These are phyloP conservation scores for Erithacus rubecula DNA, from an alignment of 2,797 vertebrate genomes.

Conservation along the genomic window DNA sequence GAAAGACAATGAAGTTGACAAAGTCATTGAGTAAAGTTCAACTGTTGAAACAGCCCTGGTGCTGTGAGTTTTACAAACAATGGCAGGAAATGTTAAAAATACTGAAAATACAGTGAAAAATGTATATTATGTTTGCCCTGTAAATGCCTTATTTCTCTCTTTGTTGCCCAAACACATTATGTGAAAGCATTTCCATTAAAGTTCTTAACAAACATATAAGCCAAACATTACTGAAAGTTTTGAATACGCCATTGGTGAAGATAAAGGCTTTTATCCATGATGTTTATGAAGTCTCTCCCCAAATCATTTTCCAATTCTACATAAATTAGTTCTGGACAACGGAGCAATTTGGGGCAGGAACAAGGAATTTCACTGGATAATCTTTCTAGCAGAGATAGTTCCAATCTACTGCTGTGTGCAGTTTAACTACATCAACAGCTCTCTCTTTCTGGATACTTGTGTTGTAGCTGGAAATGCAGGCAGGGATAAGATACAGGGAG, in stretches of 20 bases:
- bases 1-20: constrained; percentile 2
- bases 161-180: not conserved
- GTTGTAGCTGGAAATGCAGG: not conserved
- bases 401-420: not conserved
- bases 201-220: not conserved
- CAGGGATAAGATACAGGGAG: not conserved
- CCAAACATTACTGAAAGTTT: not conserved
- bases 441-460: not conserved
- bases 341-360: not conserved
- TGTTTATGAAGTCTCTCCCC: not conserved
- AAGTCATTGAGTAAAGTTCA: not conserved
- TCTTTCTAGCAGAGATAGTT: not conserved
- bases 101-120: not conserved
- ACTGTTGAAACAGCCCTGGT: not conserved
- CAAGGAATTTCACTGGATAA: not conserved
- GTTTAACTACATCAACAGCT: not conserved
- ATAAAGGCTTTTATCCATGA: not conserved
- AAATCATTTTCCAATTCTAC: not conserved
- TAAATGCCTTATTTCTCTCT: not conserved
- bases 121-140: not conserved
- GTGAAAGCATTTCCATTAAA: not conserved
- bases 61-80: not conserved
- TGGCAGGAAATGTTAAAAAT: not conserved
- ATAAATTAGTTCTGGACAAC: not conserved
- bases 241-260: not conserved